A percentile compares a stretch with the other conserved stretches of the same genome.
These are phyloP conservation scores for Ophion ellenae DNA, from an alignment of 2,888 invertebrate species.

Conservation along the genomic window DNA sequence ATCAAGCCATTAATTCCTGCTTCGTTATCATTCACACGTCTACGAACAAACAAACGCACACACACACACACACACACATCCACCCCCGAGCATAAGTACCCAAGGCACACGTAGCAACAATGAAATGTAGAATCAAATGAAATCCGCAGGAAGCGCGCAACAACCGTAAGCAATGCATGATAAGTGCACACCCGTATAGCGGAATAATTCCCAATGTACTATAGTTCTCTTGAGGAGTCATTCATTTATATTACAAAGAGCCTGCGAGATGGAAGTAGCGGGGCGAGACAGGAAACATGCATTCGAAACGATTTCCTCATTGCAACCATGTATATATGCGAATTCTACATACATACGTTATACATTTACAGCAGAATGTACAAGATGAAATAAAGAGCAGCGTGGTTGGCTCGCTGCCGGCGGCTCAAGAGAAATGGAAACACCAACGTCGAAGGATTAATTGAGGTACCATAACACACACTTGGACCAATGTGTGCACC, in stretches of 20 bases:
- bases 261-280: slow-evolving; percentile 50
- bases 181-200: slow-evolving; percentile 25
- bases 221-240: slow-evolving; percentile 52
- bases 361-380: not conserved
- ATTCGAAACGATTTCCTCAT: slow-evolving; percentile 64
- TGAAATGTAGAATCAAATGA: slow-evolving; percentile 15
- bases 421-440: slow-evolving; percentile 61
- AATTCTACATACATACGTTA: not conserved
- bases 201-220: slow-evolving; percentile 50
- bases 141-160: not conserved
- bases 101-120: slow-evolving; percentile 2
- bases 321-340: slow-evolving; percentile 24
- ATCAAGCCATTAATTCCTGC: slow-evolving; percentile 30
- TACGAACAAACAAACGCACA: not conserved
- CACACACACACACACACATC: not conserved
- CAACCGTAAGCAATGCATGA: slow-evolving; percentile 42
- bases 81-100: not conserved
- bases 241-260: slow-evolving; percentile 58
- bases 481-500: slow-evolving; percentile 58
- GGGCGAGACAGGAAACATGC: slow-evolving; percentile 61
- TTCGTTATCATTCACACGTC: slow-evolving; percentile 27
- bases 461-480: slow-evolving; percentile 65
- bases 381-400: slow-evolving; percentile 51
- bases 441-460: slow-evolving; percentile 66
- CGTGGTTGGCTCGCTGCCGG: slow-evolving; percentile 57